These are phyloP conservation scores for Apus apus DNA, from an alignment of 2,113 vertebrate species.

Conservation along the genomic window DNA sequence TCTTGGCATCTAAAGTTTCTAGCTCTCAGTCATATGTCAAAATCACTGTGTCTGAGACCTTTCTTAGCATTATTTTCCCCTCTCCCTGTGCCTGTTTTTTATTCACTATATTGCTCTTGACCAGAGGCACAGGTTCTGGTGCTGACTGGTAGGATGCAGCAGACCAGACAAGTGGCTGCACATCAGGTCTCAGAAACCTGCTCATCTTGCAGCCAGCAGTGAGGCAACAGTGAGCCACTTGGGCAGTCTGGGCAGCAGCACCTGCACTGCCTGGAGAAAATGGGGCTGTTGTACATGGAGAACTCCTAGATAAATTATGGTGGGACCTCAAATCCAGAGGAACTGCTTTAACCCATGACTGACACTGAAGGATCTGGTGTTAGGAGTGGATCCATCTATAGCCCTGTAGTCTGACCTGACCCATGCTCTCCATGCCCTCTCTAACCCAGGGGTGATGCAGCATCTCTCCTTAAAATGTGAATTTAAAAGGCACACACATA, in stretches of 20 bases:
- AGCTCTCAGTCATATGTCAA: neutral
- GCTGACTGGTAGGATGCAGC: neutral
- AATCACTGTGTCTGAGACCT: neutral
- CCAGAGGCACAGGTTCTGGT: neutral
- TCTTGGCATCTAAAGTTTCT: neutral
- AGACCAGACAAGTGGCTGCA: neutral
- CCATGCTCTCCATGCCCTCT: neutral
- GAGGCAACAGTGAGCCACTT: neutral
- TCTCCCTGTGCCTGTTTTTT: neutral
- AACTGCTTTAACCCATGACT: neutral
- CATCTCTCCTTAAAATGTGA: neutral
- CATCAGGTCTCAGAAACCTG: neutral
- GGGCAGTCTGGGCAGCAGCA: neutral
- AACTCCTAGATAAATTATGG: neutral
- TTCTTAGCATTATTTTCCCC: neutral
- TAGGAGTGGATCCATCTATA: no score
- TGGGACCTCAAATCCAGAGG: neutral
- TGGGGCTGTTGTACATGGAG: accelerated
- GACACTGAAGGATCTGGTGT: no score
- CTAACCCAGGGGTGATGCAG: neutral
- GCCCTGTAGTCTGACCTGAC: no score
- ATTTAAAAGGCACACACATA: accelerated
- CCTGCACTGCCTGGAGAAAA: neutral
- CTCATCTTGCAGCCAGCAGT: neutral
- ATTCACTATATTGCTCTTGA: neutral